A percentile compares a stretch with the other conserved stretches of the same genome.
Conservation (phyloP, 2,888 invertebrate genomes). For the Entomobrya multifasciata region DNA sequence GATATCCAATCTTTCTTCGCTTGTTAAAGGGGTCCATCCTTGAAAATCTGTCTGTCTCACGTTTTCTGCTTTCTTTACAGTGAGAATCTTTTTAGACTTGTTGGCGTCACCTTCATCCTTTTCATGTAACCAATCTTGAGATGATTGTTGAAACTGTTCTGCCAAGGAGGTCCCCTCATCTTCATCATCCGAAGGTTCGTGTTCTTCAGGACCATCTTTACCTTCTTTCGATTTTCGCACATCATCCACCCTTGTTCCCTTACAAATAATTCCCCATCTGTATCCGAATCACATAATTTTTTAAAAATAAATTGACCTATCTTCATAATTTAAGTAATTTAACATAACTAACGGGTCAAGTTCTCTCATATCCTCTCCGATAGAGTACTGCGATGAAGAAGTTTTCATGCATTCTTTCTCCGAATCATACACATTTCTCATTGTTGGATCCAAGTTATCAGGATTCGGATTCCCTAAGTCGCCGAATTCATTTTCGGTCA, state of each 20-base stretch:
- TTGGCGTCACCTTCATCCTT: constrained; percentile 18
- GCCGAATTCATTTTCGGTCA: neutral
- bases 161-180: constrained; percentile 71
- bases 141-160: constrained; percentile 64
- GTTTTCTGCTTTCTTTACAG: constrained; percentile 19
- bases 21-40: constrained; percentile 50
- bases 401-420: constrained; percentile 38
- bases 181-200: constrained; percentile 32
- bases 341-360: constrained; percentile 47
- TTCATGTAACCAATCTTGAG: neutral
- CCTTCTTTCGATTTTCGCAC: no score
- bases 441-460: neutral
- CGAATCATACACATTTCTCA: constrained; percentile 42
- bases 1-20: neutral
- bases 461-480: neutral
- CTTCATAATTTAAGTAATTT: no score
- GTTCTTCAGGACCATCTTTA: neutral
- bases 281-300: neutral
- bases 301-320: neutral
- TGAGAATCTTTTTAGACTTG: constrained; percentile 25
- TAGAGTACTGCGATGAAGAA: neutral
- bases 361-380: constrained; percentile 46
- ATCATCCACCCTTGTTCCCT: neutral
- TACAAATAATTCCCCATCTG: constrained; percentile 39
- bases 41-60: constrained; percentile 29